Percentiles rank a stretch among this genome's conserved stretches.
Evolutionary conservation across 2,797 vertebrate species (phyloP).

Genomic region (Sebastes dallii): DNA sequence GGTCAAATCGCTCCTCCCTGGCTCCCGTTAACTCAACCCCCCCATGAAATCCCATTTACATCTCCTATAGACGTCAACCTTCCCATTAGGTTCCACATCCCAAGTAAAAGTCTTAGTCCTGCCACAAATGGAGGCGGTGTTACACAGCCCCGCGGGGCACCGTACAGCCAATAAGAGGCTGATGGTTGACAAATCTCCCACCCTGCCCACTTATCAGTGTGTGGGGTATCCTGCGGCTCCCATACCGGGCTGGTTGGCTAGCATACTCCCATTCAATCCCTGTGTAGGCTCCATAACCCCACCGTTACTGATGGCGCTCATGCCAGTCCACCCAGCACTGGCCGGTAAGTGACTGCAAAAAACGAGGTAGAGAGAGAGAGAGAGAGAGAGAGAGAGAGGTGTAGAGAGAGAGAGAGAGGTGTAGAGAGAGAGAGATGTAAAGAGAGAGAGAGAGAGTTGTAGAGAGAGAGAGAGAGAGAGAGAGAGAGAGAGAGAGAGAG

Average conservation of each 20-base stretch:
- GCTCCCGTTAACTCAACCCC: constrained; percentile 40
- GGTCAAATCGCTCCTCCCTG: constrained; percentile 68
- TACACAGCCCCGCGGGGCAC: constrained; percentile 65
- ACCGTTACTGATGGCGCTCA: constrained; percentile 84
- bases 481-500: constrained; percentile 55
- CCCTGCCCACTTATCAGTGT: constrained; percentile 84
- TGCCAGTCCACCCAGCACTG: constrained; percentile 90
- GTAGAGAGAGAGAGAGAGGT: constrained; percentile 66
- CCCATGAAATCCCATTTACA: constrained; percentile 72
- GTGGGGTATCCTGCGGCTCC: constrained; percentile 92
- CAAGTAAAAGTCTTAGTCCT: constrained; percentile 74
- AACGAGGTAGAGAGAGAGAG: constrained; percentile 60
- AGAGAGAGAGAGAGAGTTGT: constrained; percentile 61
- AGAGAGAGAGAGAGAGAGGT: constrained; percentile 59
- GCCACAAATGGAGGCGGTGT: constrained; percentile 72
- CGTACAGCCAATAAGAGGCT: constrained; percentile 65
- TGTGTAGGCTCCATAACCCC: constrained; percentile 87
- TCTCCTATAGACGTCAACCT: constrained; percentile 65
- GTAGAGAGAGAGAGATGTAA: constrained; percentile 56
- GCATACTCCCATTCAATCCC: constrained; percentile 91
- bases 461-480: too few relatives aligned
- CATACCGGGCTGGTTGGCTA: constrained; percentile 90
- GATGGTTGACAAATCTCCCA: constrained; percentile 64
- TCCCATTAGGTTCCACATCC: constrained; percentile 66
- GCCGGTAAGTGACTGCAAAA: constrained; percentile 87